A percentile compares a stretch with the other conserved stretches of the same genome.
Conservation (phyloP, 2,888 invertebrate genomes). For the Drosophila vallismaia region DNA sequence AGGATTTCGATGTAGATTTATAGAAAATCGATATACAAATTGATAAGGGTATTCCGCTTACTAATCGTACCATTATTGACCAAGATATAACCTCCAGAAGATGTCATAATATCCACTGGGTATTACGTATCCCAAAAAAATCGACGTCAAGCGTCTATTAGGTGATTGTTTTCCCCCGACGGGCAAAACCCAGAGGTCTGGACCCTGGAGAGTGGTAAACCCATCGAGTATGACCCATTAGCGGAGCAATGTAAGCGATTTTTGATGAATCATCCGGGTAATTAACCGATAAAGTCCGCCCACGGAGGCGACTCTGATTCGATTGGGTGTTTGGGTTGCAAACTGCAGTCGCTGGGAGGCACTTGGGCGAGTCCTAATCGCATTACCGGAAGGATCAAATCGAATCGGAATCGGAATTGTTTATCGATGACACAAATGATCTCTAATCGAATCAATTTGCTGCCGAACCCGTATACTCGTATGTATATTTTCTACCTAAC, state of each 20-base stretch:
- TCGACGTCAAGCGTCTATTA: neutral
- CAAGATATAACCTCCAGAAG: neutral
- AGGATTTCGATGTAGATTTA: too few relatives aligned
- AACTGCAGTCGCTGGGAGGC: slow-evolving; percentile 9
- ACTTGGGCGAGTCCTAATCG: slow-evolving; percentile 23
- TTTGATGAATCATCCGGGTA: slow-evolving; percentile 1
- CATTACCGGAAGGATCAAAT: slow-evolving; percentile 17
- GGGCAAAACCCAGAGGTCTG: neutral
- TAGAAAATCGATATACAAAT: too few relatives aligned
- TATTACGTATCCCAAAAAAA: neutral
- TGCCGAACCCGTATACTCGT: slow-evolving; percentile 31
- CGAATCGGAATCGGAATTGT: slow-evolving; percentile 25
- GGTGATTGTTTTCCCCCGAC: neutral
- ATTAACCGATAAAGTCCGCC: slow-evolving; percentile 3
- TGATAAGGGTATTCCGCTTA: too few relatives aligned
- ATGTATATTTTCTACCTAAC: slow-evolving; percentile 2
- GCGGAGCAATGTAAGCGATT: neutral
- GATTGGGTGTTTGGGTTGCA: neutral
- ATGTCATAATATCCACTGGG: neutral
- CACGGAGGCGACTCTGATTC: neutral
- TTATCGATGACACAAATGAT: slow-evolving; percentile 40
- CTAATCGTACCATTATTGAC: too few relatives aligned
- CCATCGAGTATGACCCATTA: neutral
- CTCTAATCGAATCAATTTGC: slow-evolving; percentile 39
- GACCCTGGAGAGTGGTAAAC: neutral